phyloP scores from a whole-genome alignment of 2,113 vertebrate species.

The Plecotus auritus region DNA sequence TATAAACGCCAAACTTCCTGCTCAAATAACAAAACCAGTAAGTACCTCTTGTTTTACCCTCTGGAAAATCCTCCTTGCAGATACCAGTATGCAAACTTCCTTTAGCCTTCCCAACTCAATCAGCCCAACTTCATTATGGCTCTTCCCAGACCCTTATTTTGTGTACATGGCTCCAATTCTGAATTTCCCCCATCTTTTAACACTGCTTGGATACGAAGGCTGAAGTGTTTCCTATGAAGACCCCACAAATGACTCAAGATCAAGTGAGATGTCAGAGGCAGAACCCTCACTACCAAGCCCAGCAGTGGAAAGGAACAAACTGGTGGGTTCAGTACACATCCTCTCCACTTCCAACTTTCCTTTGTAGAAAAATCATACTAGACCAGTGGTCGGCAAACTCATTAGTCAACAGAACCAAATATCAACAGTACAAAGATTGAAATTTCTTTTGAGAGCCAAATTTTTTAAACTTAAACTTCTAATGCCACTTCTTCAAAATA shows the following conservation, averaged over 20 bases:
- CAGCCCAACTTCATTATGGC: neutral
- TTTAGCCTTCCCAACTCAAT: neutral
- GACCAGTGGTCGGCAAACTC: too few species aligned
- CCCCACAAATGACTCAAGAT: neutral
- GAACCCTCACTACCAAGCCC: neutral
- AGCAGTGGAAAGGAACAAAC: neutral
- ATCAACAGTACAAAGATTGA: too few species aligned
- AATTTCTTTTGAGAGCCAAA: too few species aligned
- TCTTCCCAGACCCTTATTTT: neutral
- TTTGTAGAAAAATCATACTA: neutral
- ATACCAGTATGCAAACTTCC: neutral
- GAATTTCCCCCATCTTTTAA: neutral
- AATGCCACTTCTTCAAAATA: too few species aligned
- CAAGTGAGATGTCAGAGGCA: neutral
- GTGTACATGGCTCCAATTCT: neutral
- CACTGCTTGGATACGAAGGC: neutral
- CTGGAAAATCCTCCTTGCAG: neutral
- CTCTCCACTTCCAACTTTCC: neutral
- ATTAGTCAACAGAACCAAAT: too few species aligned
- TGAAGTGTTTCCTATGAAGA: neutral
- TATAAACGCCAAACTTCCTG: neutral
- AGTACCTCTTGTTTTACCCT: neutral
- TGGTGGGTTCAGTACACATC: neutral
- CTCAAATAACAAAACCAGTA: slow-evolving; percentile 5
- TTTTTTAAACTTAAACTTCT: too few species aligned